phyloP scores from a whole-genome alignment of 2,888 invertebrate genomes.

The Pristionchus japonicus region DNA sequence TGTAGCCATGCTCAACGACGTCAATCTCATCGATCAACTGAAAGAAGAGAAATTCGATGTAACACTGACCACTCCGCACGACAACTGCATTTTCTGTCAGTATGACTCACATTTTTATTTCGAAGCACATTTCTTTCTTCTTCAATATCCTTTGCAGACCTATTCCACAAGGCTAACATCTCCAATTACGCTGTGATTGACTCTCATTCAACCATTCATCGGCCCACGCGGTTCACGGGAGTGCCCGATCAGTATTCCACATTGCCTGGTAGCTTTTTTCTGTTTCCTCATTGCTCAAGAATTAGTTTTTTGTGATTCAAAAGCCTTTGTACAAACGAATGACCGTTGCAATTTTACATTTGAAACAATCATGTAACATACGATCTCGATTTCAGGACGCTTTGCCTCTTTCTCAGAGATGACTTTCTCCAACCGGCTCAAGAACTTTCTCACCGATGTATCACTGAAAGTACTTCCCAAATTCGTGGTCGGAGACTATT shows the following conservation, averaged over 20 bases:
- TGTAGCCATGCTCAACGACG: background rate
- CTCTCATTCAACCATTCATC: background rate
- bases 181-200: background rate
- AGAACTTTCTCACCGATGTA: background rate
- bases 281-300: background rate
- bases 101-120: too few species aligned
- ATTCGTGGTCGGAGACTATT: background rate
- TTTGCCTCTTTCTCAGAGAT: background rate
- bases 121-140: too few species aligned
- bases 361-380: background rate
- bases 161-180: background rate
- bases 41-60: background rate
- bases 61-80: background rate
- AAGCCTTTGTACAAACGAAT: too few species aligned
- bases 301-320: background rate
- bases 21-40: background rate
- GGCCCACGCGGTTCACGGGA: background rate
- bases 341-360: background rate
- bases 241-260: background rate
- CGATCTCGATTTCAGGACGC: background rate
- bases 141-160: too few species aligned
- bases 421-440: background rate
- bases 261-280: background rate
- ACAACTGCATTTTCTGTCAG: constrained; percentile 1
- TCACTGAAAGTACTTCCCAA: background rate